Conservation (phyloP, 2,113 vertebrate genomes). For the Myodes glareolus region DNA sequence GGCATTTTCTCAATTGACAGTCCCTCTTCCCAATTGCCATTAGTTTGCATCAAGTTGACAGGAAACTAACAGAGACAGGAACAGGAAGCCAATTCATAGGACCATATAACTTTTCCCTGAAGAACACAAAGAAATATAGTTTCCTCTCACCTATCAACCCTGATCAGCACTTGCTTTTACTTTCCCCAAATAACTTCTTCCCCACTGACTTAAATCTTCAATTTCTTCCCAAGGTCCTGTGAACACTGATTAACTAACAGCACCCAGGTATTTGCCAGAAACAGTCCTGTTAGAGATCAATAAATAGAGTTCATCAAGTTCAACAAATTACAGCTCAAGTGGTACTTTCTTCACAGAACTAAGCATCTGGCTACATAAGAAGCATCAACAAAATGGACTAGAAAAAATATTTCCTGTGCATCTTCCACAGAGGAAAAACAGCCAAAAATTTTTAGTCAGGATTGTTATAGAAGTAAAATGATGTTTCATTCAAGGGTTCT, state of each 20-base stretch:
- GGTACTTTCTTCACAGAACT: not conserved
- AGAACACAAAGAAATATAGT: not conserved
- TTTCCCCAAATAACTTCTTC: not conserved
- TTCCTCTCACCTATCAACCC: not conserved
- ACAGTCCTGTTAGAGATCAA: not conserved
- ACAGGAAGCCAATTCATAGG: not conserved
- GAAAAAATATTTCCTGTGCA: not conserved
- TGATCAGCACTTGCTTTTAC: not conserved
- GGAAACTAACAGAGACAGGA: not conserved
- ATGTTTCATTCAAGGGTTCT: not conserved
- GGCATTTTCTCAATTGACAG: not conserved
- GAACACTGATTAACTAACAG: not conserved
- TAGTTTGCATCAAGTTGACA: not conserved
- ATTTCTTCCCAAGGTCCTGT: not conserved
- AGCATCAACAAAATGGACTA: not conserved
- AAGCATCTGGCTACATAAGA: not conserved
- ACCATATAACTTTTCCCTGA: not conserved
- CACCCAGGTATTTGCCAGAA: not conserved
- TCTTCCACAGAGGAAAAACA: not conserved
- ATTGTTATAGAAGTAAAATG: not conserved
- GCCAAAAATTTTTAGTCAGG: not conserved
- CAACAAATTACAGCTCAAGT: not conserved
- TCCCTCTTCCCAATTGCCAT: not conserved
- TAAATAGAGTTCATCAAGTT: not conserved
- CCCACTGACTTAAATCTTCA: not conserved